Percentiles rank a stretch among this genome's conserved stretches.
Conservation (phyloP, 1,140 invertebrate species). For the Leptoteleia sp. region DNA sequence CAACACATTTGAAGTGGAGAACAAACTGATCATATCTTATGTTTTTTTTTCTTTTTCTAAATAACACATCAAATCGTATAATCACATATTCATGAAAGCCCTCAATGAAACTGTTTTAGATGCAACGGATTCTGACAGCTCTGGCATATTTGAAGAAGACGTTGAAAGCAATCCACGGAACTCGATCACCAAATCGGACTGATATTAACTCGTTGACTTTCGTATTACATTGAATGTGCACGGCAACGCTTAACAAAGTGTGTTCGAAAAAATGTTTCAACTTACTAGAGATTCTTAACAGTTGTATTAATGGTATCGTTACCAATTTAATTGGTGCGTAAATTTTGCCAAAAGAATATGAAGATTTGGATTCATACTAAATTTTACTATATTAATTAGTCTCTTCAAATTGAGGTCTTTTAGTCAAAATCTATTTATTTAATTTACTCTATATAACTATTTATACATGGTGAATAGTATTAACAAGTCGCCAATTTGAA, state of each 20-base stretch:
- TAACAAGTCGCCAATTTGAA: conserved; percentile 1
- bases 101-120: conserved; percentile 51
- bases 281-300: conserved; percentile 11
- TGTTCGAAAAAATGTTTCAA: conserved; percentile 34
- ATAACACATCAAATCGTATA: neutral
- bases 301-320: conserved; percentile 1
- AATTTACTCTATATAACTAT: too few relatives aligned
- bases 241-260: conserved; percentile 33
- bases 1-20: neutral
- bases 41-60: neutral
- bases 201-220: conserved; percentile 27
- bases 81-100: conserved; percentile 21
- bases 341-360: conserved; percentile 5
- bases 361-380: neutral
- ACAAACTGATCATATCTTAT: conserved; percentile 12
- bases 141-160: conserved; percentile 46
- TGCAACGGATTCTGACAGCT: conserved; percentile 53
- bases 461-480: too few relatives aligned
- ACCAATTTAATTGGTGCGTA: neutral
- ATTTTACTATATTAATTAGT: too few relatives aligned
- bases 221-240: conserved; percentile 4
- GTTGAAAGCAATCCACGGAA: conserved; percentile 26
- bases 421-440: too few relatives aligned
- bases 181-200: conserved; percentile 30
- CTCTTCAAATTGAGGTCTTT: too few relatives aligned